Evolutionary conservation across 2,888 invertebrate species (phyloP).

Genomic region (Ochlodes sylvanus): DNA sequence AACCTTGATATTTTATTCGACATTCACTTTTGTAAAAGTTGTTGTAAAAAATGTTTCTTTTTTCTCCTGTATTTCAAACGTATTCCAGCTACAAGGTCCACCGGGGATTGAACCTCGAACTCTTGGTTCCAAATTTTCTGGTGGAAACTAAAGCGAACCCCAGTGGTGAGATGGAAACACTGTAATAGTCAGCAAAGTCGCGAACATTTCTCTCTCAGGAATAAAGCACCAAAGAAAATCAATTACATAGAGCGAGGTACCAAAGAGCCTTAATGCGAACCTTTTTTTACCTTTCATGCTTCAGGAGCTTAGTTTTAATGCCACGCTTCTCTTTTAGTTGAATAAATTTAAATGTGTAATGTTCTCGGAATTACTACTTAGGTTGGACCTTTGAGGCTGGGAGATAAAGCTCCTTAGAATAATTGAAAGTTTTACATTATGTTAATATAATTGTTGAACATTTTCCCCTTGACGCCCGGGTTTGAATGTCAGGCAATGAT

Average conservation of each 20-base stretch:
- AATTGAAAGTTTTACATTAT: slow-evolving; percentile 10
- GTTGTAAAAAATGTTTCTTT: too few relatives aligned
- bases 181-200: slow-evolving; percentile 11
- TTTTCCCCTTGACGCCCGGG: too few relatives aligned
- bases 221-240: slow-evolving; percentile 44
- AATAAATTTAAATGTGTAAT: slow-evolving; percentile 50
- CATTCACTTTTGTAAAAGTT: too few relatives aligned
- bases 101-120: too few relatives aligned
- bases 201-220: background rate
- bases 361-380: slow-evolving; percentile 36
- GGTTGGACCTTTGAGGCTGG: slow-evolving; percentile 20
- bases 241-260: slow-evolving; percentile 46
- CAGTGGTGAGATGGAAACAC: background rate
- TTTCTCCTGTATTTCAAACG: too few relatives aligned
- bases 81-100: too few relatives aligned
- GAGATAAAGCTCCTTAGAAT: slow-evolving; percentile 9
- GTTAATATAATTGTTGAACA: too few relatives aligned
- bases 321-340: slow-evolving; percentile 42
- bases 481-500: too few relatives aligned
- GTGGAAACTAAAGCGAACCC: background rate
- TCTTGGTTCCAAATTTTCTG: too few relatives aligned
- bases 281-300: slow-evolving; percentile 29
- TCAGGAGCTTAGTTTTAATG: slow-evolving; percentile 44
- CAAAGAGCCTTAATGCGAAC: slow-evolving; percentile 18
- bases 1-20: too few relatives aligned